Evolutionary conservation across 2,888 invertebrate genomes (phyloP).

Genomic region (Brenthis daphne): DNA sequence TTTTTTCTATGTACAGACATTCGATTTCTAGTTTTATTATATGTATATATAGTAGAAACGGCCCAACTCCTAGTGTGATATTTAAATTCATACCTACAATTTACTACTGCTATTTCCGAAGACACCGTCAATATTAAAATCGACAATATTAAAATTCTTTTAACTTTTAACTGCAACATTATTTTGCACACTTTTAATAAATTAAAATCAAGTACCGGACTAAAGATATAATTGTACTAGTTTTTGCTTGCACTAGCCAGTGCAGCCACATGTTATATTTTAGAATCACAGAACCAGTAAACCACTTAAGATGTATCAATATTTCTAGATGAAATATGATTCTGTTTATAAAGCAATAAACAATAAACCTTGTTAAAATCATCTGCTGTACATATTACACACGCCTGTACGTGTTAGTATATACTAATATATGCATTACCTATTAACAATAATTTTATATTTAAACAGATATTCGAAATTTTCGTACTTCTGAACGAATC

Average conservation of each 20-base stretch:
- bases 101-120: too few relatives aligned
- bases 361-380: slow-evolving; percentile 25
- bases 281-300: slow-evolving; percentile 20
- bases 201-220: slow-evolving; percentile 11
- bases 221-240: slow-evolving; percentile 17
- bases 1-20: too few relatives aligned
- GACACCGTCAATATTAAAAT: background rate
- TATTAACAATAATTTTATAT: slow-evolving; percentile 3
- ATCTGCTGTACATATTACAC: slow-evolving; percentile 3
- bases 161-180: background rate
- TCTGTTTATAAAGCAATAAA: slow-evolving; percentile 26
- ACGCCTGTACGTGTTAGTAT: slow-evolving; percentile 8
- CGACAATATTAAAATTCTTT: background rate
- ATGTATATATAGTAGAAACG: too few relatives aligned
- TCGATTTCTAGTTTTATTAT: too few relatives aligned
- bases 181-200: slow-evolving; percentile 7
- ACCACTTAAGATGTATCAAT: slow-evolving; percentile 29
- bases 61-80: too few relatives aligned
- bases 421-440: background rate
- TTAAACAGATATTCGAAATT: background rate
- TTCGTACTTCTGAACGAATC: background rate
- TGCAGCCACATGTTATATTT: slow-evolving; percentile 18
- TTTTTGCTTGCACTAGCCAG: slow-evolving; percentile 6
- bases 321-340: slow-evolving; percentile 16
- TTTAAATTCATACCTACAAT: too few relatives aligned